phyloP scores from a whole-genome alignment of 2,113 vertebrate genomes.

The Polypterus senegalus region DNA sequence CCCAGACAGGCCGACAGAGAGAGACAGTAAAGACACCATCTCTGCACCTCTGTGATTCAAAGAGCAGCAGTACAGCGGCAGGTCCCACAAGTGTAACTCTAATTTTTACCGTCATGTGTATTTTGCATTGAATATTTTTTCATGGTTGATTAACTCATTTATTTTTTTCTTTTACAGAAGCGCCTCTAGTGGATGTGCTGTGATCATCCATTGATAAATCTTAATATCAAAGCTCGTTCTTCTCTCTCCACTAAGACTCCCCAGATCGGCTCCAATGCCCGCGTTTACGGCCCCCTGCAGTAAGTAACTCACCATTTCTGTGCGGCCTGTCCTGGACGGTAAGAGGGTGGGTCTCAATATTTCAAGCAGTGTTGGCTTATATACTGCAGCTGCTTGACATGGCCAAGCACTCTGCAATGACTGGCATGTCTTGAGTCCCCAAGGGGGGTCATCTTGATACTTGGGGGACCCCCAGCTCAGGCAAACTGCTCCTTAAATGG shows the following conservation, averaged over 20 bases:
- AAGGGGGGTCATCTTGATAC: conserved; percentile 15
- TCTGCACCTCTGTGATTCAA: too few species aligned
- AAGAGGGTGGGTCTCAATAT: conserved; percentile 8
- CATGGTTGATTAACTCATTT: not conserved
- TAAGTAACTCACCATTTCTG: conserved; percentile 22
- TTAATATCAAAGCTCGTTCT: too few species aligned
- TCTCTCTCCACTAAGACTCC: too few species aligned
- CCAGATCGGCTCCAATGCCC: too few species aligned
- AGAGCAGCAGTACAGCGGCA: too few species aligned
- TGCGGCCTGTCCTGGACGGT: conserved; percentile 4
- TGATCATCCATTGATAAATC: not conserved
- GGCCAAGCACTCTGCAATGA: conserved; percentile 10
- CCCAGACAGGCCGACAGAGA: too few species aligned
- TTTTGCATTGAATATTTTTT: not conserved
- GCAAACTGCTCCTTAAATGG: conserved; percentile 28
- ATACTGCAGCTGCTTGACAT: conserved; percentile 27
- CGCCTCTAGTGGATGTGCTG: not conserved
- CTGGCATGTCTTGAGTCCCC: conserved; percentile 4
- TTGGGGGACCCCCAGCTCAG: conserved; percentile 17
- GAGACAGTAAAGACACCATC: too few species aligned
- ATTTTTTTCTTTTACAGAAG: not conserved
- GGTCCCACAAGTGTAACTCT: too few species aligned
- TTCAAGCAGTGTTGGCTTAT: conserved; percentile 21
- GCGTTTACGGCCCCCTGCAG: too few species aligned
- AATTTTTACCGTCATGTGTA: too few species aligned